phyloP scores from a whole-genome alignment of 2,113 vertebrate species.

The Morphnarchus princeps region DNA sequence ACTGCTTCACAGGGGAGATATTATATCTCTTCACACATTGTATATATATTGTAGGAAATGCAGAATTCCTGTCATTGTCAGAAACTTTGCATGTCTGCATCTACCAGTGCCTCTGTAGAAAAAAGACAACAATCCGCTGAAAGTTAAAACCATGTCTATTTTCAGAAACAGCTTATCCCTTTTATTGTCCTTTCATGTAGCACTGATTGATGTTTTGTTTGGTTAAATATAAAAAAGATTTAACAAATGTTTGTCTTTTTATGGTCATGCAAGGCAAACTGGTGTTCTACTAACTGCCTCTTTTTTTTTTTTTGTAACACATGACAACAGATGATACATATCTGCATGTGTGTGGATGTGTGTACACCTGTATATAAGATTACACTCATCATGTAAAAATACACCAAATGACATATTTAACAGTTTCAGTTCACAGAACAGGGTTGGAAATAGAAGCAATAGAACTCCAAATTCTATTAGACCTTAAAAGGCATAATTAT shows the following conservation, averaged over 20 bases:
- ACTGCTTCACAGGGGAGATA: constrained; percentile 40
- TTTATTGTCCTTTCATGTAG: constrained; percentile 5
- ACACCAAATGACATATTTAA: not conserved
- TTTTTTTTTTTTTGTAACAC: not conserved
- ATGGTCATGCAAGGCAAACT: not conserved
- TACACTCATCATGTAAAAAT: not conserved
- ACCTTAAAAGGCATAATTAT: not conserved
- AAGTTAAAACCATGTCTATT: not conserved
- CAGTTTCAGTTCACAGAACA: not conserved
- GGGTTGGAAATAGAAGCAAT: not conserved
- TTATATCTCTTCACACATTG: constrained; percentile 26
- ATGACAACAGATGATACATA: fast-evolving
- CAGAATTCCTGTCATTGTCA: constrained; percentile 57
- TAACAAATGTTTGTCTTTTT: constrained; percentile 22
- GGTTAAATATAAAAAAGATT: constrained; percentile 23
- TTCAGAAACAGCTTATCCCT: not conserved
- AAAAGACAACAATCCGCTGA: not conserved
- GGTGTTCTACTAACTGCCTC: not conserved
- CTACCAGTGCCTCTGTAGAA: not conserved
- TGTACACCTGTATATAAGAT: not conserved
- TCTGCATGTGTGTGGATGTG: not conserved
- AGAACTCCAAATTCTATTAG: not conserved
- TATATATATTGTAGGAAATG: constrained; percentile 44
- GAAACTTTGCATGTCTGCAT: not conserved
- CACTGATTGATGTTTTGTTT: constrained; percentile 8